Evolutionary conservation across 2,888 invertebrate genomes (phyloP).

Genomic region (Flexamia atlantica): DNA sequence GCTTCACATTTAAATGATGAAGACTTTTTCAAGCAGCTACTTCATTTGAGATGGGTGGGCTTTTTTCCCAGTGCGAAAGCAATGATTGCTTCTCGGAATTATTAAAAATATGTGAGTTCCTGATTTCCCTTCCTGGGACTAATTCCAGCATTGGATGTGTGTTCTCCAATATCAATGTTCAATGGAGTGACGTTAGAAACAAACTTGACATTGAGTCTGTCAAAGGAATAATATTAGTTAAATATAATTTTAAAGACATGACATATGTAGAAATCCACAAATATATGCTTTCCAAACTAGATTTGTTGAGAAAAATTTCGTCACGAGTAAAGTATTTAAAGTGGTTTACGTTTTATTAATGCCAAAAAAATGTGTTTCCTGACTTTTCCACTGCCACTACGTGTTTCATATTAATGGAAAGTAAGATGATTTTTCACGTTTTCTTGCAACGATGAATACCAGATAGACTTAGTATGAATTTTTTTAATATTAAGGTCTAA

Average conservation of each 20-base stretch:
- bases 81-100: not conserved
- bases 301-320: slow-evolving; percentile 44
- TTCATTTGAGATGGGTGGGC: slow-evolving; percentile 29
- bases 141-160: slow-evolving; percentile 36
- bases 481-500: no score
- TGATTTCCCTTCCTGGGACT: not conserved
- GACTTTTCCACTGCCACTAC: no score
- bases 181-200: slow-evolving; percentile 30
- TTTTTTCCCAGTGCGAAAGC: slow-evolving; percentile 17
- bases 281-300: slow-evolving; percentile 20
- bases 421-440: no score
- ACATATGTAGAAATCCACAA: slow-evolving; percentile 33
- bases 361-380: not conserved
- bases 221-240: not conserved
- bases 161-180: slow-evolving; percentile 10
- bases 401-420: no score
- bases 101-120: slow-evolving; percentile 18
- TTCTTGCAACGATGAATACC: no score
- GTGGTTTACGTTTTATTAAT: not conserved
- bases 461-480: no score
- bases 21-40: slow-evolving; percentile 29
- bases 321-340: not conserved
- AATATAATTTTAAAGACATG: not conserved
- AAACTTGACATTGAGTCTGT: slow-evolving; percentile 1
- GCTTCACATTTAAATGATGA: not conserved